These are phyloP conservation scores for Carabus problematicus DNA, from an alignment of 2,888 invertebrate species.

Conservation along the genomic window DNA sequence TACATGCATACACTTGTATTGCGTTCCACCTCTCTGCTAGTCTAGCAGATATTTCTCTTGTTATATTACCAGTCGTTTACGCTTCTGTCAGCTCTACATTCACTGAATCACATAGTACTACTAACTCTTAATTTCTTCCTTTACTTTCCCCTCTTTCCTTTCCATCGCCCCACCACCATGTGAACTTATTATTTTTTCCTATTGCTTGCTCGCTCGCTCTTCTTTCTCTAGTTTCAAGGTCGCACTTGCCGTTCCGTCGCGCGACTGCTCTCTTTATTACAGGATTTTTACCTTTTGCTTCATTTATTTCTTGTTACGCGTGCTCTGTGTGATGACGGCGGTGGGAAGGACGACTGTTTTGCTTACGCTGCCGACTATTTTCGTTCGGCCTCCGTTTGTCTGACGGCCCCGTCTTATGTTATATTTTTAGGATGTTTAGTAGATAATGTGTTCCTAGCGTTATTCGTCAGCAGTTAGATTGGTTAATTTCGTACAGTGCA, in stretches of 20 bases:
- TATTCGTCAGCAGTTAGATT: slow-evolving; percentile 15
- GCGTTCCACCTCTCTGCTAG: slow-evolving; percentile 40
- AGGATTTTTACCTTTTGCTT: slow-evolving; percentile 33
- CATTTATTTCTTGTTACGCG: slow-evolving; percentile 23
- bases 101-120: slow-evolving; percentile 58
- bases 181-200: slow-evolving; percentile 56
- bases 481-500: slow-evolving; percentile 7
- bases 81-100: slow-evolving; percentile 50
- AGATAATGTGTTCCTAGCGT: slow-evolving; percentile 7
- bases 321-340: slow-evolving; percentile 1
- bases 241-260: slow-evolving; percentile 52
- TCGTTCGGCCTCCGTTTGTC: slow-evolving; percentile 27
- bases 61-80: slow-evolving; percentile 10
- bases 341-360: slow-evolving; percentile 2
- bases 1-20: slow-evolving; percentile 26
- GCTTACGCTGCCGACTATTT: slow-evolving; percentile 20
- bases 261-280: slow-evolving; percentile 34
- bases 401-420: slow-evolving; percentile 5
- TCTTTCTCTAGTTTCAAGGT: slow-evolving; percentile 60
- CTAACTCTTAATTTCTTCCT: slow-evolving; percentile 61
- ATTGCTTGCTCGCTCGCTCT: slow-evolving; percentile 55
- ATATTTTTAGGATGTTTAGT: slow-evolving; percentile 29
- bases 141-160: slow-evolving; percentile 59
- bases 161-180: slow-evolving; percentile 47
- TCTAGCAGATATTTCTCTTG: slow-evolving; percentile 31